Conservation (phyloP, 2,113 vertebrate species). For the Gorsachius goisagi region DNA sequence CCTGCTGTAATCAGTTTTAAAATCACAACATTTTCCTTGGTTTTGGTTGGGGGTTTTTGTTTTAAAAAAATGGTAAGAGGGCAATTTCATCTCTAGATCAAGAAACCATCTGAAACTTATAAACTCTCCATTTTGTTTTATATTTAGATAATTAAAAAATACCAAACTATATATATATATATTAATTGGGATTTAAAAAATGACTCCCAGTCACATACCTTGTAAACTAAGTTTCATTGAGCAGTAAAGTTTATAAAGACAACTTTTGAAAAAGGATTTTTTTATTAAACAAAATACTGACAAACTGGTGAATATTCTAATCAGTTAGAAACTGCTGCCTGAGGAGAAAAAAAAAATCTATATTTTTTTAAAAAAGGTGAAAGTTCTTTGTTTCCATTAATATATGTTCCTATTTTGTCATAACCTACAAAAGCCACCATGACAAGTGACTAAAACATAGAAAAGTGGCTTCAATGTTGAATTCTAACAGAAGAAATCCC, state of each 20-base stretch:
- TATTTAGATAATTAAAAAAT: constrained; percentile 55
- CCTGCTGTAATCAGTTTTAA: neutral
- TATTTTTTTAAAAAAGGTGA: neutral
- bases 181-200: constrained; percentile 52
- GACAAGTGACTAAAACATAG: constrained; percentile 11
- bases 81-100: constrained; percentile 27
- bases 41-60: neutral
- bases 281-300: constrained; percentile 18
- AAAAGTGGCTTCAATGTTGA: constrained; percentile 7
- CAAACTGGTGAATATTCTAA: neutral
- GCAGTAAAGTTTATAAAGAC: constrained; percentile 20
- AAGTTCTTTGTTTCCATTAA: constrained; percentile 33
- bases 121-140: constrained; percentile 19
- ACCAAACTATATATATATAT: constrained; percentile 9
- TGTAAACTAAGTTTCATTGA: constrained; percentile 44
- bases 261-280: neutral
- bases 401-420: constrained; percentile 13
- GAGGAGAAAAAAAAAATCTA: neutral
- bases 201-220: constrained; percentile 21
- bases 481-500: constrained; percentile 10
- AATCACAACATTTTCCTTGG: neutral
- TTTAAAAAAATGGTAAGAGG: neutral
- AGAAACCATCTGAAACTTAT: constrained; percentile 46
- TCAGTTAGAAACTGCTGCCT: neutral
- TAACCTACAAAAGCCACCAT: constrained; percentile 27